A percentile compares a stretch with the other conserved stretches of the same genome.
Conservation (phyloP, 2,888 invertebrate species). For the Ecdyonurus torrentis region DNA sequence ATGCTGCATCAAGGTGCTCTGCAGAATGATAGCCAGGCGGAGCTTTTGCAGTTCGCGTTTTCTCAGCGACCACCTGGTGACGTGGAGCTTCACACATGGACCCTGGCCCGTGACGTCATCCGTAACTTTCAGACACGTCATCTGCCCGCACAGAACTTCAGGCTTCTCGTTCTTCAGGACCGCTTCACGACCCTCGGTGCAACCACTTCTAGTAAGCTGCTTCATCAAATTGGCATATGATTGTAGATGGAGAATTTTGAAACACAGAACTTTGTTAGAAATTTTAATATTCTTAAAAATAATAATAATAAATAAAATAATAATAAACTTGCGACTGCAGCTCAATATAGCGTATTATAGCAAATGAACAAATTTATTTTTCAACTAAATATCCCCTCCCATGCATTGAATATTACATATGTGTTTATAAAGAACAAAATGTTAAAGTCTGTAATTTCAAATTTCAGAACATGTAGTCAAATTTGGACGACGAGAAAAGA, state of each 20-base stretch:
- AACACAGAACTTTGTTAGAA: too few relatives aligned
- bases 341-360: too few relatives aligned
- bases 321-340: too few relatives aligned
- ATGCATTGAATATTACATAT: too few relatives aligned
- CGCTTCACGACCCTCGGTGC: constrained; percentile 17
- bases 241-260: too few relatives aligned
- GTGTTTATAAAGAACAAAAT: too few relatives aligned
- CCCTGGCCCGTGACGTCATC: constrained; percentile 16
- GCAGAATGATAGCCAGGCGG: neutral
- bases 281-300: too few relatives aligned
- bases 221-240: neutral
- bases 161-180: constrained; percentile 10
- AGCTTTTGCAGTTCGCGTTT: neutral
- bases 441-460: too few relatives aligned
- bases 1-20: neutral
- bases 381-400: too few relatives aligned
- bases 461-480: constrained; percentile 20
- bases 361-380: too few relatives aligned
- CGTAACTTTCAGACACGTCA: constrained; percentile 11
- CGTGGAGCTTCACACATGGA: constrained; percentile 19
- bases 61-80: neutral
- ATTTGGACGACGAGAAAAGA: constrained; percentile 21
- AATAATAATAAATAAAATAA: too few relatives aligned
- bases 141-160: constrained; percentile 8
- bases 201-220: constrained; percentile 18